A percentile compares a stretch with the other conserved stretches of the same genome.
Evolutionary conservation across 2,888 invertebrate genomes (phyloP).

Genomic region (Drosophila robusta): DNA sequence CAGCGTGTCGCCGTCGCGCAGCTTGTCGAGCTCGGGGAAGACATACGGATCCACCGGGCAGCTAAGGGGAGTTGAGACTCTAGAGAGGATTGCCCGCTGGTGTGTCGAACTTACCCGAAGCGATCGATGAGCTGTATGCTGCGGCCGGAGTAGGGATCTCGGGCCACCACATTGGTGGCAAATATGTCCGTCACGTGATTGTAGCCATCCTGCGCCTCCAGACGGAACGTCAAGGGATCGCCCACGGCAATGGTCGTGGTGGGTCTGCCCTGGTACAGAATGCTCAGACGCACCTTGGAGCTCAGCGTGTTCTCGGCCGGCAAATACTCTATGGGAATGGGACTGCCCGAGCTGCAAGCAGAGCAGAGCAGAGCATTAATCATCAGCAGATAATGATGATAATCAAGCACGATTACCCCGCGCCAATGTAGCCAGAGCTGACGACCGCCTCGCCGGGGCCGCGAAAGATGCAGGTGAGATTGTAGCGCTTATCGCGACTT

Average conservation of each 20-base stretch:
- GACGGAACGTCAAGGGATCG: constrained; percentile 94
- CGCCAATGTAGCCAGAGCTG: constrained; percentile 96
- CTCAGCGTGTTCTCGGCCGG: constrained; percentile 96
- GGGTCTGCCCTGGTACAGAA: constrained; percentile 95
- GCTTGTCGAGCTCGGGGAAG: constrained; percentile 94
- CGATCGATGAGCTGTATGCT: constrained; percentile 95
- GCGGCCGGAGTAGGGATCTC: constrained; percentile 96
- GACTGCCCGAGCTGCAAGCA: constrained; percentile 91
- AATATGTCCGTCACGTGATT: constrained; percentile 95
- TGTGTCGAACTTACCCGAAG: constrained; percentile 89
- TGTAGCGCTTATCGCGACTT: constrained; percentile 95
- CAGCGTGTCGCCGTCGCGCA: constrained; percentile 93
- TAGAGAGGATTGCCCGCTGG: constrained; percentile 19
- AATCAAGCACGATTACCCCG: constrained; percentile 88
- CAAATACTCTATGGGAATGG: constrained; percentile 95
- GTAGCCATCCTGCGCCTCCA: constrained; percentile 95
- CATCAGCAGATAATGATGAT: constrained; percentile 9
- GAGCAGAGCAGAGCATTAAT: constrained; percentile 2
- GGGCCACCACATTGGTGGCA: constrained; percentile 95
- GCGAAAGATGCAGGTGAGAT: constrained; percentile 95
- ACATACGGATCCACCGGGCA: constrained; percentile 96
- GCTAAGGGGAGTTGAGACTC: constrained; percentile 84
- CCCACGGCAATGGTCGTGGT: constrained; percentile 97
- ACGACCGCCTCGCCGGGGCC: constrained; percentile 97
- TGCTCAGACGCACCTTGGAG: constrained; percentile 92